A percentile compares a stretch with the other conserved stretches of the same genome.
phyloP scores from a whole-genome alignment of 2,888 invertebrate genomes.

The Standfussiana lucernea region DNA sequence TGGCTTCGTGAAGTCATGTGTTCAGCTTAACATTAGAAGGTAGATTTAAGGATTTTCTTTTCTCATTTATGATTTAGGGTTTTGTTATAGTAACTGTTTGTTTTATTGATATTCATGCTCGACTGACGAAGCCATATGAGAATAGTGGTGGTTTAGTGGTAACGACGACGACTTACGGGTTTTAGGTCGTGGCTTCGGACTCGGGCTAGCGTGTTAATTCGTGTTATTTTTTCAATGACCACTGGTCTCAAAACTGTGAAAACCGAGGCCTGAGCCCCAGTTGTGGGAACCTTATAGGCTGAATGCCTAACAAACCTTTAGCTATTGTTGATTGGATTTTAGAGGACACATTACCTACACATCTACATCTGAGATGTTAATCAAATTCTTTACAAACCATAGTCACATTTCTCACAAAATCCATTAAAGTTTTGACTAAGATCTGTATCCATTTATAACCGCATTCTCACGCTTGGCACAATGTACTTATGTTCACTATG shows the following conservation, averaged over 20 bases:
- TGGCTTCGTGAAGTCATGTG: background rate
- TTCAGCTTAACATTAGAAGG: background rate
- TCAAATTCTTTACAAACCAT: constrained; percentile 43
- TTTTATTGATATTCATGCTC: background rate
- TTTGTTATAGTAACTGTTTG: background rate
- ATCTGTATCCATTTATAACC: constrained; percentile 48
- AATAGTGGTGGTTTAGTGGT: background rate
- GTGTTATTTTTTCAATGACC: background rate
- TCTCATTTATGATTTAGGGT: background rate
- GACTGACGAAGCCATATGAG: background rate
- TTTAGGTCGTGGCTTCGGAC: background rate
- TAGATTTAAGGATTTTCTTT: background rate
- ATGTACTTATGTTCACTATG: constrained; percentile 39
- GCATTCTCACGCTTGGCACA: constrained; percentile 53
- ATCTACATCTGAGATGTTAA: background rate
- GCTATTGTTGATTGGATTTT: background rate
- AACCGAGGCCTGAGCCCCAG: background rate
- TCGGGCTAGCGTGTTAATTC: background rate
- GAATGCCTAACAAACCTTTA: background rate
- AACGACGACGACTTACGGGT: background rate
- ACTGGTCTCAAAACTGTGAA: background rate
- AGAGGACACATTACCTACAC: constrained; percentile 1
- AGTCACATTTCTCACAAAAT: constrained; percentile 52
- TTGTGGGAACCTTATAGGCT: background rate
- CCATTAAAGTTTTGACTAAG: constrained; percentile 39